Evolutionary conservation across 2,113 vertebrate genomes (phyloP), one percentile per base, ranked within the genome.

Genomic region (Penelope pileata): DNA sequence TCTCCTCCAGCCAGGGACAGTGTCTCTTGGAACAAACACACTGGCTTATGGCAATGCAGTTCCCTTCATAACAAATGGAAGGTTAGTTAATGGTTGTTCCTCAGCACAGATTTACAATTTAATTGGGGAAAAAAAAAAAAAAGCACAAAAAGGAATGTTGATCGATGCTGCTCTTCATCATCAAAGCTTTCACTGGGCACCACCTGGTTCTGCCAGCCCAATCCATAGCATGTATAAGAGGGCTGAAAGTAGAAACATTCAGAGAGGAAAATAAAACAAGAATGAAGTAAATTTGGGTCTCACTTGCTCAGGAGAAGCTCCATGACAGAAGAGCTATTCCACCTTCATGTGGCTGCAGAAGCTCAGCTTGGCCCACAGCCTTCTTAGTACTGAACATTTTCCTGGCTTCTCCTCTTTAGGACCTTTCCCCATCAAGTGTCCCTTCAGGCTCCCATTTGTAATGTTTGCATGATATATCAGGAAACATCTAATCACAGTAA

Each of bases 1-100:
- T 72, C 34, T 83, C 29, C 47, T 54, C 38, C 69, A 38, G 48
- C 58, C 23, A 83, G 24, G 34, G 17, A 66, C 16, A 50, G n/a
- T 53, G 9, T 14, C 42, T 63, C 15, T 72, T 51, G 60, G 73
- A 86, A 40, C n/a, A 76, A n/a, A n/a, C 23, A 42, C 22, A 9
- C 18, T 7, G 29, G 30, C 9, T 74, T 89, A 80, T 42, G 47
- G 29, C 15, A 74, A 24, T 15, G 54, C 24, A 67, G 24, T 2
- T 19, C 29, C 26, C 32, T 78, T 23, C 26, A 54, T 3, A 34
- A 72, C 58, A 72, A 12, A 66, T 7, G 16, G 34, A 29, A 79
- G 68, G 51, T 16, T 79, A 97, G 83, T 54, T 94, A 94, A 86
- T 69, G 63, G 89, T 9, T 82, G 50, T 50, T 97, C 51, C 63